Percentiles rank a stretch among this genome's conserved stretches.
These are phyloP conservation scores for Antechinus stuartii DNA, from an alignment of 2,113 vertebrate genomes.

Conservation along the genomic window DNA sequence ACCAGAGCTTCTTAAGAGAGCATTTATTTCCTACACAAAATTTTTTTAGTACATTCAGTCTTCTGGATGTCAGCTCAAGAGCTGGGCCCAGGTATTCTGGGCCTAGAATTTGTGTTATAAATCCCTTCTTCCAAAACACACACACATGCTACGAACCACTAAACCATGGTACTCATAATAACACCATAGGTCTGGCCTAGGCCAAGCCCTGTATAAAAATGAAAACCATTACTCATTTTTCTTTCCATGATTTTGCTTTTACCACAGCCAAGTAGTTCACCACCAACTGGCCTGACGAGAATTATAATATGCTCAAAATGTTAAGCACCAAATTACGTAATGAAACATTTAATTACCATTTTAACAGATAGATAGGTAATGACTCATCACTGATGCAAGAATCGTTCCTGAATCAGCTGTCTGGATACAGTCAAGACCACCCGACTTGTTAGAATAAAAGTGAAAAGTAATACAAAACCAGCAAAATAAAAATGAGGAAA, in stretches of 20 bases:
- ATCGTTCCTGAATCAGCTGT: not conserved
- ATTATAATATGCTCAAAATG: not conserved
- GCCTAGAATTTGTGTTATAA: not conserved
- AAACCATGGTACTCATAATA: not conserved
- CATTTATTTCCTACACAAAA: conserved; percentile 48
- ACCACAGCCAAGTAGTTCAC: not conserved
- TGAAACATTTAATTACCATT: not conserved
- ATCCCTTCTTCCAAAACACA: not conserved
- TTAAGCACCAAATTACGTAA: not conserved
- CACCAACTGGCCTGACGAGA: not conserved
- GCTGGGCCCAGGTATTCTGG: conserved; percentile 14
- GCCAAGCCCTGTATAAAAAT: not conserved
- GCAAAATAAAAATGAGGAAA: not conserved
- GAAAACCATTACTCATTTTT: not conserved
- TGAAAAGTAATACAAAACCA: not conserved
- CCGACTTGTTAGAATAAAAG: not conserved
- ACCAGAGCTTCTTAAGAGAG: conserved; percentile 49
- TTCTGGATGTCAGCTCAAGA: conserved; percentile 37
- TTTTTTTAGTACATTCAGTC: conserved; percentile 42
- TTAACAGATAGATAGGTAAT: not conserved
- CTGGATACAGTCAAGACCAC: not conserved
- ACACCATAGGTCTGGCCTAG: not conserved
- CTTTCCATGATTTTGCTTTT: not conserved
- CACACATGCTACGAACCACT: not conserved
- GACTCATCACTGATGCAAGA: not conserved